These are phyloP conservation scores for Cephus nigrinus DNA, from an alignment of 2,888 invertebrate genomes.

Conservation along the genomic window DNA sequence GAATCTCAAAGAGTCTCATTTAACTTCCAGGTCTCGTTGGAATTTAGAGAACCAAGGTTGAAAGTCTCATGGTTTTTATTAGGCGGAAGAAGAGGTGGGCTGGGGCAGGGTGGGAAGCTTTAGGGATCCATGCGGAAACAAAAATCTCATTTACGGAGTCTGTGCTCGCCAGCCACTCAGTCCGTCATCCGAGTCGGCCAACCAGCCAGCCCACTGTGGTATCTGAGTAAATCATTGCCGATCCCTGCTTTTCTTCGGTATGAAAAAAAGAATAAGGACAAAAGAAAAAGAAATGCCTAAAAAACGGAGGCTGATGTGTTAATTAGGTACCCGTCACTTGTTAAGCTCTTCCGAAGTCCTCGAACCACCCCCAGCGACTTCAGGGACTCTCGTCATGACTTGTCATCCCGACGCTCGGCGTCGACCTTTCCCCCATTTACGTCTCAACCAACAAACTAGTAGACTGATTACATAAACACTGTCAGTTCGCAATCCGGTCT, in stretches of 20 bases:
- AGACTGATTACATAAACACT: constrained; percentile 46
- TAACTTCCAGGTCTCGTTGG: constrained; percentile 14
- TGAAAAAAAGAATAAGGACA: not conserved
- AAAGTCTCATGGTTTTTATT: not conserved
- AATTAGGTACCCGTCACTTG: not conserved
- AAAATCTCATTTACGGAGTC: constrained; percentile 1
- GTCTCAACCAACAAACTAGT: constrained; percentile 35
- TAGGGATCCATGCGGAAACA: not conserved
- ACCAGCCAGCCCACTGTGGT: not conserved
- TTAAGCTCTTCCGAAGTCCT: not conserved
- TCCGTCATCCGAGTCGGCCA: not conserved
- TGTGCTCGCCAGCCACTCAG: not conserved
- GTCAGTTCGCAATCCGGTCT: not conserved
- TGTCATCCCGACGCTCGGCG: not conserved
- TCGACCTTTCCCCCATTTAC: not conserved
- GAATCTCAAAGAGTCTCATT: constrained; percentile 23
- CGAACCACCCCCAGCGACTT: not conserved
- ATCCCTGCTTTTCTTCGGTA: not conserved
- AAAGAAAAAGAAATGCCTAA: not conserved
- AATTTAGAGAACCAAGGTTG: not conserved
- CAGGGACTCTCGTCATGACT: not conserved
- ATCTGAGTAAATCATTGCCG: not conserved
- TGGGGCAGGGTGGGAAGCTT: not conserved
- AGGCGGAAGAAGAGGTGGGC: not conserved
- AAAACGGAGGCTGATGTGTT: not conserved